Conservation (phyloP, 2,113 vertebrate species). For the Myocastor coypus region DNA sequence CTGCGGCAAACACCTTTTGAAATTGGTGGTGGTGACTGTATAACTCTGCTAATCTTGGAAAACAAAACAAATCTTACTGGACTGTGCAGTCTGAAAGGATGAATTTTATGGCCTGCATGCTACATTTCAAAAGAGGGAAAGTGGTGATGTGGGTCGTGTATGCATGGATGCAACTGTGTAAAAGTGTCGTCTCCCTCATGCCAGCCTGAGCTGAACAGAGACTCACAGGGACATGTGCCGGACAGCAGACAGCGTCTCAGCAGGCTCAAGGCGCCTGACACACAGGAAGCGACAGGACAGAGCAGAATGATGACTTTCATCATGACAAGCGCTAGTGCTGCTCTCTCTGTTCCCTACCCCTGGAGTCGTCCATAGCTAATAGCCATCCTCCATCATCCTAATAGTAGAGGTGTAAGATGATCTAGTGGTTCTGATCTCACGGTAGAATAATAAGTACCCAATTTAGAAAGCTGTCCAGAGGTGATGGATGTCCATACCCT, state of each 20-base stretch:
- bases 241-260: no score
- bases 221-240: not conserved
- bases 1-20: not conserved
- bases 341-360: slow-evolving; percentile 18
- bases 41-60: not conserved
- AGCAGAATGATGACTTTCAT: slow-evolving; percentile 35
- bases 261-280: not conserved
- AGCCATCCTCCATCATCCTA: slow-evolving; percentile 50
- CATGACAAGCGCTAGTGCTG: slow-evolving; percentile 7
- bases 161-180: not conserved
- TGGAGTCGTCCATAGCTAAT: slow-evolving; percentile 63
- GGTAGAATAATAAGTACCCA: slow-evolving; percentile 54
- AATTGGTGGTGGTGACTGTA: not conserved
- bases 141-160: not conserved
- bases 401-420: slow-evolving; percentile 61
- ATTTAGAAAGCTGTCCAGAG: slow-evolving; percentile 42
- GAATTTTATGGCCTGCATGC: not conserved
- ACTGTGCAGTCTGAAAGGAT: not conserved
- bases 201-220: not conserved
- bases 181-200: not conserved
- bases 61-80: not conserved
- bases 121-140: not conserved
- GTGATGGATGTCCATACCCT: not conserved
- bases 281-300: slow-evolving; percentile 21
- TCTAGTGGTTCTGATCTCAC: slow-evolving; percentile 62